phyloP scores from a whole-genome alignment of 2,888 invertebrate genomes.

The Lepas anatifera region DNA sequence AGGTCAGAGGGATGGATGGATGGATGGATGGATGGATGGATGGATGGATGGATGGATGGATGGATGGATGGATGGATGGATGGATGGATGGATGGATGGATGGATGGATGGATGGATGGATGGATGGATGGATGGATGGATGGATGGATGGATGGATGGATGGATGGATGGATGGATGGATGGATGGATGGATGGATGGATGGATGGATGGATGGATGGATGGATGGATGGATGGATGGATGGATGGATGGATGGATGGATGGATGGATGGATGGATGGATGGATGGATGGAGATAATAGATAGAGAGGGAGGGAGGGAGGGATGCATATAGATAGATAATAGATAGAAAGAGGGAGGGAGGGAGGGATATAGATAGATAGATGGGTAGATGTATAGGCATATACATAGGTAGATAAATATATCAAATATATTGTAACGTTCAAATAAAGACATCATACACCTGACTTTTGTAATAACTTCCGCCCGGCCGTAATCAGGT shows the following conservation, averaged over 20 bases:
- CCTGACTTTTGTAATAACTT: too few relatives aligned
- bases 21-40: too few relatives aligned
- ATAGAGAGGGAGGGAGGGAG: too few relatives aligned
- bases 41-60: too few relatives aligned
- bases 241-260: neutral
- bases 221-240: neutral
- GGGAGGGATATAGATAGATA: neutral
- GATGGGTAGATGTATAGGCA: neutral
- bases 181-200: neutral
- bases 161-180: neutral
- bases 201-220: neutral
- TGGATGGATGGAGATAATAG: conserved; percentile 26
- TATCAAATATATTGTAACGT: too few relatives aligned
- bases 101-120: too few relatives aligned
- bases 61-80: too few relatives aligned
- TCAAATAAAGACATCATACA: too few relatives aligned
- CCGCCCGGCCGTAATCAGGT: too few relatives aligned
- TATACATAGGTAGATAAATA: too few relatives aligned
- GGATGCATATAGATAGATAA: conserved; percentile 14
- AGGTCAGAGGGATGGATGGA: conserved; percentile 13
- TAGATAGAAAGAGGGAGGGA: conserved; percentile 13
- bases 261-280: neutral
- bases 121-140: too few relatives aligned
- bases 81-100: too few relatives aligned
- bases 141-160: neutral